Evolutionary conservation across 2,113 vertebrate species (phyloP).

Genomic region (Lycaon pictus): DNA sequence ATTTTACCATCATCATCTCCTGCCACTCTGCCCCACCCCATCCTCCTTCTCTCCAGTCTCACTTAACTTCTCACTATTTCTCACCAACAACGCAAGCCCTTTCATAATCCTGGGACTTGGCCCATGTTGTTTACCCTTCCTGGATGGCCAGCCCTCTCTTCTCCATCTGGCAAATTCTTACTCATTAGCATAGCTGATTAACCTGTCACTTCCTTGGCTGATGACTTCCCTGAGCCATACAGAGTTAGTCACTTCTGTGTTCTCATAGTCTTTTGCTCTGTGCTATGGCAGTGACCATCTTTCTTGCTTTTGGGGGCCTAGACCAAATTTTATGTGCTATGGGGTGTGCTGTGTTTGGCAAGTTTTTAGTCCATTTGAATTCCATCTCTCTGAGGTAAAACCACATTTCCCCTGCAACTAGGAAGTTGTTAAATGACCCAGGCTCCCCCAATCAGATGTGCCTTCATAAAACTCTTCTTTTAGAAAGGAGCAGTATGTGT

Average conservation of each 20-base stretch:
- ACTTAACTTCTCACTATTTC: neutral
- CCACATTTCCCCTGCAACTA: neutral
- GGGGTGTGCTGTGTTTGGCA: neutral
- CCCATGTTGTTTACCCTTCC: constrained; percentile 61
- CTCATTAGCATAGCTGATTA: constrained; percentile 56
- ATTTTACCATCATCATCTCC: neutral
- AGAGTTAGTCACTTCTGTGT: constrained; percentile 64
- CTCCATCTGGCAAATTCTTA: constrained; percentile 46
- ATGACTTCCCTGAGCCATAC: constrained; percentile 46
- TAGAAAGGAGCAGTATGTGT: neutral
- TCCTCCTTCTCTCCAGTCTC: neutral
- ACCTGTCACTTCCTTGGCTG: constrained; percentile 43
- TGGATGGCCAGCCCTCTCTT: constrained; percentile 50
- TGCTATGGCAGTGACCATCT: neutral
- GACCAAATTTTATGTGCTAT: neutral
- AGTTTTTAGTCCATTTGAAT: neutral
- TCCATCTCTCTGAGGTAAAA: neutral
- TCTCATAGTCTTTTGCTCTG: neutral
- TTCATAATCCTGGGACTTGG: constrained; percentile 49
- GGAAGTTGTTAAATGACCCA: neutral
- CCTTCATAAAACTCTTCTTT: neutral
- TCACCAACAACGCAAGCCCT: neutral
- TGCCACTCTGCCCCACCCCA: neutral
- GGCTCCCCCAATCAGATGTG: neutral
- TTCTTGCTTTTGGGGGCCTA: neutral